These are phyloP conservation scores for Malthinus seriepunctatus DNA, from an alignment of 2,888 invertebrate species.

Conservation along the genomic window DNA sequence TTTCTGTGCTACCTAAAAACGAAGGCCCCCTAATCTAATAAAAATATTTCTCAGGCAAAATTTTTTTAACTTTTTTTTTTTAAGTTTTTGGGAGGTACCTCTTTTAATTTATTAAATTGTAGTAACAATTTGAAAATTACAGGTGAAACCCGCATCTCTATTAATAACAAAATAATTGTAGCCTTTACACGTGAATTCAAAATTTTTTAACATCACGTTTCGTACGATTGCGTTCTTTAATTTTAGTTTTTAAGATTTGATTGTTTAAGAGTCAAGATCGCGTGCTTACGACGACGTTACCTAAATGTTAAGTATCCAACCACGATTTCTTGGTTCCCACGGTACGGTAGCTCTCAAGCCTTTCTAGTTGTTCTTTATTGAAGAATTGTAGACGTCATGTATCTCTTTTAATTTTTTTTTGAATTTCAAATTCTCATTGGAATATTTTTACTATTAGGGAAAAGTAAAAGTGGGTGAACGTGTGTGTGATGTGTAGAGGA, in stretches of 20 bases:
- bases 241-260: constrained; percentile 26
- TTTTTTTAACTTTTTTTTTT: too few relatives aligned
- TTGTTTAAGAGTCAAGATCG: constrained; percentile 34
- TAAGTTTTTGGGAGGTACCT: too few relatives aligned
- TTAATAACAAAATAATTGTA: constrained; percentile 25
- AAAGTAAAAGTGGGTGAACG: not conserved
- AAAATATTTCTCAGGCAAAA: too few relatives aligned
- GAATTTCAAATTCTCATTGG: not conserved
- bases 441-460: constrained; percentile 1
- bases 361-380: constrained; percentile 41
- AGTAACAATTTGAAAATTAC: constrained; percentile 3
- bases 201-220: constrained; percentile 26
- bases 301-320: constrained; percentile 48
- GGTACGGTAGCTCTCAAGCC: constrained; percentile 48
- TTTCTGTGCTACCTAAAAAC: too few relatives aligned
- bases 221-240: constrained; percentile 30
- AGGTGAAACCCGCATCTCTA: constrained; percentile 11
- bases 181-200: constrained; percentile 23
- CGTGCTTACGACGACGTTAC: constrained; percentile 37
- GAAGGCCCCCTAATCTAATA: too few relatives aligned
- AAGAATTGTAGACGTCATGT: constrained; percentile 30
- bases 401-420: not conserved
- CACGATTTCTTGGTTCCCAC: constrained; percentile 49
- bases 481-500: too few relatives aligned
- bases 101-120: not conserved